Conservation (phyloP, 2,888 invertebrate species). For the Cantharis lateralis region DNA sequence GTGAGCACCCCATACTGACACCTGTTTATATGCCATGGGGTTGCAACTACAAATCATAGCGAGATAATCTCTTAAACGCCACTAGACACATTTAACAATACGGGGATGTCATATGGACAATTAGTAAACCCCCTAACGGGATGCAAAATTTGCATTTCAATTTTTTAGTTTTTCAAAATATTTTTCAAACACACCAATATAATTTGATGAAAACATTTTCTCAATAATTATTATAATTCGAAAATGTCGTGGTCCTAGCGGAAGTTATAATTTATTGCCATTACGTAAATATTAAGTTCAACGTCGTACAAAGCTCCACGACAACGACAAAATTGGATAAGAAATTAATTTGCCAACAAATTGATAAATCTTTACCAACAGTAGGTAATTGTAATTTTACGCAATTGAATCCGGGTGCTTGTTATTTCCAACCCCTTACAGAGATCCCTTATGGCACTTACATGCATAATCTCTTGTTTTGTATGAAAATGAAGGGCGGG, state of each 20-base stretch:
- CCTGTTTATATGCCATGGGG: conserved; percentile 40
- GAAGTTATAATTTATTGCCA: not conserved
- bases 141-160: not conserved
- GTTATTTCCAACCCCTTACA: conserved; percentile 39
- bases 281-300: conserved; percentile 6
- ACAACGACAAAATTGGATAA: conserved; percentile 1
- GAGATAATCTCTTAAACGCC: conserved; percentile 50
- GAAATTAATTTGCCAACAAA: not conserved
- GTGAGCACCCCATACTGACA: conserved; percentile 29
- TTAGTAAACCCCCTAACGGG: conserved; percentile 42
- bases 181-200: not conserved
- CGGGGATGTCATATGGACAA: conserved; percentile 45
- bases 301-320: conserved; percentile 34
- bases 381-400: conserved; percentile 47
- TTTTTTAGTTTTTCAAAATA: not conserved
- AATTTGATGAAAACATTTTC: not conserved
- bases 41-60: conserved; percentile 48
- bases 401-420: conserved; percentile 51
- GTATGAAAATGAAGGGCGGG: conserved; percentile 23
- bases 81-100: conserved; percentile 47
- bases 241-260: not conserved
- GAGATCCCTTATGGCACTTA: conserved; percentile 30
- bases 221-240: not conserved
- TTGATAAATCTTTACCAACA: conserved; percentile 35
- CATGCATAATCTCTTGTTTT: conserved; percentile 30